Percentiles rank a stretch among this genome's conserved stretches.
Evolutionary conservation across 2,113 vertebrate species (phyloP).

Genomic region (Archilochus colubris): DNA sequence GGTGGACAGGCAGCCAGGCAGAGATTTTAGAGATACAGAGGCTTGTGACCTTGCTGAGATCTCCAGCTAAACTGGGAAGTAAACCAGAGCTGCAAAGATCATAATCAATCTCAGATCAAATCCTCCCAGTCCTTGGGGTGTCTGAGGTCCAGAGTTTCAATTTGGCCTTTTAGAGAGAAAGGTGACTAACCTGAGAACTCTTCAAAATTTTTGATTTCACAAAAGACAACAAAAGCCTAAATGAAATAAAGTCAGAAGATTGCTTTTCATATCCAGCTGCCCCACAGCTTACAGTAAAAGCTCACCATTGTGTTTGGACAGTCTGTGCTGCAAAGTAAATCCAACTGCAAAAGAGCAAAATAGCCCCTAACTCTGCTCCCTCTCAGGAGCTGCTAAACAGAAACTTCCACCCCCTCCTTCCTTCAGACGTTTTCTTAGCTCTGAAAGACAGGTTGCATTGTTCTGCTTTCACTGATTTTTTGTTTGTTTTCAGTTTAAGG

Average conservation of each 20-base stretch:
- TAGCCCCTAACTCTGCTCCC: background rate
- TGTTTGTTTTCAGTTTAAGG: background rate
- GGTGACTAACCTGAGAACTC: background rate
- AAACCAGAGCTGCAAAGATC: background rate
- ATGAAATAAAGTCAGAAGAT: background rate
- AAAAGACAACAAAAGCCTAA: background rate
- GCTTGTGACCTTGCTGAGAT: background rate
- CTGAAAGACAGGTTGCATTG: background rate
- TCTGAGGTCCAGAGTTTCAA: background rate
- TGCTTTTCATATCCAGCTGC: background rate
- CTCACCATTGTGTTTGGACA: background rate
- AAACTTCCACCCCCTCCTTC: background rate
- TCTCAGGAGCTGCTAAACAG: background rate
- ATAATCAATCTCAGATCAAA: background rate
- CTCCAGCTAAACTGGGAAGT: background rate
- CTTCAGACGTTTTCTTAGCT: background rate
- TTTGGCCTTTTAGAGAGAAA: background rate
- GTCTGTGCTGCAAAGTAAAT: background rate
- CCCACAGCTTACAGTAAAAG: background rate
- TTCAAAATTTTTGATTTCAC: background rate
- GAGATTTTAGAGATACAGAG: background rate
- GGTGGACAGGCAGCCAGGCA: background rate
- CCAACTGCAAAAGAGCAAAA: background rate
- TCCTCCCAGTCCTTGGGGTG: accelerated
- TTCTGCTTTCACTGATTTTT: background rate